Percentiles rank a stretch among this genome's conserved stretches.
Conservation (phyloP, 2,888 invertebrate species). For the Lochmaea capreae region DNA sequence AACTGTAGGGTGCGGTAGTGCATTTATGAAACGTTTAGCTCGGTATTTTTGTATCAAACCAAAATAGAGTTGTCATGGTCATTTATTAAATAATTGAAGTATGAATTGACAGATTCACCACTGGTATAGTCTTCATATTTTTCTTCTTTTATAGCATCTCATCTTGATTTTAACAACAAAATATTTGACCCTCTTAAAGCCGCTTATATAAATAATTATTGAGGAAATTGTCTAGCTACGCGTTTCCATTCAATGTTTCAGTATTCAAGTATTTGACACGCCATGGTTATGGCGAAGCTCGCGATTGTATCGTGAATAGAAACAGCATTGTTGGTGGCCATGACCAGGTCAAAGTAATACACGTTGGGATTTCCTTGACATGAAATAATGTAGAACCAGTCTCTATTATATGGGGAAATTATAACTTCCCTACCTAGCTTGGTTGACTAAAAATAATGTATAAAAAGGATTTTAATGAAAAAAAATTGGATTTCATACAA, state of each 20-base stretch:
- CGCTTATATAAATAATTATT: background rate
- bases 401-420: background rate
- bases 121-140: too few species aligned
- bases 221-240: background rate
- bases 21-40: too few species aligned
- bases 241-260: slow-evolving; percentile 6
- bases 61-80: too few species aligned
- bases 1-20: too few species aligned
- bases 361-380: slow-evolving; percentile 9
- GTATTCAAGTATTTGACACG: slow-evolving; percentile 5
- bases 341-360: slow-evolving; percentile 14
- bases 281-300: slow-evolving; percentile 2
- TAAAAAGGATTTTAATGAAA: background rate
- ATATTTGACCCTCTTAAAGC: too few species aligned
- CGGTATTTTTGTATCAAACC: too few species aligned
- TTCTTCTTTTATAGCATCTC: too few species aligned
- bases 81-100: too few species aligned
- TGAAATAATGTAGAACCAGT: background rate
- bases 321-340: slow-evolving; percentile 2
- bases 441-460: background rate
- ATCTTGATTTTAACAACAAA: too few species aligned
- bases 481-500: too few species aligned
- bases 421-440: background rate
- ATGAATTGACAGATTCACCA: too few species aligned
- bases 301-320: slow-evolving; percentile 13